Conservation (phyloP, 2,888 invertebrate species). For the Parascotia fuliginaria region DNA sequence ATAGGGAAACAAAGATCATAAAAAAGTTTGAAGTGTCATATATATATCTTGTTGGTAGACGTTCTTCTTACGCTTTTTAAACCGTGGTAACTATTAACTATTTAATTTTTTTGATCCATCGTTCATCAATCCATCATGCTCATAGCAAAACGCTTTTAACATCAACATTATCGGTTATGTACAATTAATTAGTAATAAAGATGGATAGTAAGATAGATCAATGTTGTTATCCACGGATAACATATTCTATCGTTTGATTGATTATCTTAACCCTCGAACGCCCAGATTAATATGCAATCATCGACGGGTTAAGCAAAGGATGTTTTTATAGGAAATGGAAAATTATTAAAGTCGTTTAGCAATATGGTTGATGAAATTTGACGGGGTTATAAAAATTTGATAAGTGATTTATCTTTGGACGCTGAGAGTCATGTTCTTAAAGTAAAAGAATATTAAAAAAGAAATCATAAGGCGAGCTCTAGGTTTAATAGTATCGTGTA, state of each 20-base stretch:
- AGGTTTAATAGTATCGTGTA: too few relatives aligned
- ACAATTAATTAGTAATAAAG: constrained; percentile 32
- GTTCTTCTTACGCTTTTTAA: too few relatives aligned
- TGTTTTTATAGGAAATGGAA: constrained; percentile 1
- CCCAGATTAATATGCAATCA: constrained; percentile 41
- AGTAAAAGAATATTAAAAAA: too few relatives aligned
- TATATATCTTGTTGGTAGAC: too few relatives aligned
- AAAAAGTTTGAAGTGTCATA: too few relatives aligned
- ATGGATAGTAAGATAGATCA: constrained; percentile 38
- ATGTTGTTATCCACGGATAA: constrained; percentile 32
- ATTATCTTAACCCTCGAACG: constrained; percentile 15
- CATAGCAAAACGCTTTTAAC: too few relatives aligned
- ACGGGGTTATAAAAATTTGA: constrained; percentile 1
- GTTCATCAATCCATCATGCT: too few relatives aligned
- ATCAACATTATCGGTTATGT: background rate
- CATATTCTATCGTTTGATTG: constrained; percentile 30
- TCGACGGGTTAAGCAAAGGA: constrained; percentile 28
- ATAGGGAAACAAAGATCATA: too few relatives aligned
- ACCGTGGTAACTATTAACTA: too few relatives aligned
- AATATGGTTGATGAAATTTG: constrained; percentile 1
- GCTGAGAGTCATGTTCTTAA: too few relatives aligned
- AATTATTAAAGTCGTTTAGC: background rate
- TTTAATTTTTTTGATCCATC: too few relatives aligned
- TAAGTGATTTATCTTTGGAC: background rate
- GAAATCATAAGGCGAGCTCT: too few relatives aligned